Evolutionary conservation across 2,797 vertebrate species (phyloP).

Genomic region (Clamator glandarius): DNA sequence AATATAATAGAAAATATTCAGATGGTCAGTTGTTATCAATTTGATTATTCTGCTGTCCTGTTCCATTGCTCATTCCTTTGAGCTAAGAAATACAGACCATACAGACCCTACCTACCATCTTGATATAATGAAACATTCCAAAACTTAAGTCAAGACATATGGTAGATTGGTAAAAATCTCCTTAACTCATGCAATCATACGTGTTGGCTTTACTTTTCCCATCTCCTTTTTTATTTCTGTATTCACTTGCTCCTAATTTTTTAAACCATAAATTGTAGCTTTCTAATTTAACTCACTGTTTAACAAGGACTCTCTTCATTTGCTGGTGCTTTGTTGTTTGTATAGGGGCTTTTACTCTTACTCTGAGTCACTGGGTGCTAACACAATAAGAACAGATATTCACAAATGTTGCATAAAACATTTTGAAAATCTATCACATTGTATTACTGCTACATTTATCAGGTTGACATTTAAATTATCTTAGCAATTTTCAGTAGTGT

Average conservation of each 20-base stretch:
- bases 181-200: neutral
- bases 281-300: neutral
- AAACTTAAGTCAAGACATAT: neutral
- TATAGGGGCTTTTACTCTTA: neutral
- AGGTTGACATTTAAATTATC: constrained; percentile 34
- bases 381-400: neutral
- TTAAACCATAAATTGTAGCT: neutral
- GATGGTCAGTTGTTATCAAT: neutral
- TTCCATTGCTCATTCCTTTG: neutral
- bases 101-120: neutral
- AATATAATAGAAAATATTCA: neutral
- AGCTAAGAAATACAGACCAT: neutral
- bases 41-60: neutral
- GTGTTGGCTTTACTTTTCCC: neutral
- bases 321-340: neutral
- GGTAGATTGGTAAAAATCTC: neutral
- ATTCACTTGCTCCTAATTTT: neutral
- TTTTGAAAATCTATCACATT: neutral
- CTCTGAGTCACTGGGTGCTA: neutral
- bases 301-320: neutral
- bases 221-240: neutral
- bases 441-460: constrained; percentile 7
- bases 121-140: neutral
- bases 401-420: neutral
- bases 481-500: neutral